These are phyloP conservation scores for Catonia carolina DNA, from an alignment of 2,888 invertebrate genomes.

Conservation along the genomic window DNA sequence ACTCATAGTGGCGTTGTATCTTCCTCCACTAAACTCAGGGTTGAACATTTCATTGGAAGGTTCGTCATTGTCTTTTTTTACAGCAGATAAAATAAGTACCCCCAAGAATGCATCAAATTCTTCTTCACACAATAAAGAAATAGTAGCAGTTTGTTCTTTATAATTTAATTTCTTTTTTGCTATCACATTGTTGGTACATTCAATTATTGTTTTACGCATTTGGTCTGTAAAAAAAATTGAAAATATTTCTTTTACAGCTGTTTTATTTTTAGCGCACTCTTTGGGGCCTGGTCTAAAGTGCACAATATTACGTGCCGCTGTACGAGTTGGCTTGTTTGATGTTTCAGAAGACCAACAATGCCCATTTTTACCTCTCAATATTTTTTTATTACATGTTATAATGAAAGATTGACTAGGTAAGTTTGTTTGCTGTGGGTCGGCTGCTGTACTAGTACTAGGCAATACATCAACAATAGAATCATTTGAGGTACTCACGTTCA, in stretches of 20 bases:
- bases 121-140: constrained; percentile 10
- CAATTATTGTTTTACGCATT: constrained; percentile 3
- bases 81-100: constrained; percentile 15
- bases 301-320: constrained; percentile 6
- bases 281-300: too few species aligned
- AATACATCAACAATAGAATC: too few species aligned
- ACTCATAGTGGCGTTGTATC: constrained; percentile 23
- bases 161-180: not conserved
- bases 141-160: not conserved
- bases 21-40: constrained; percentile 7
- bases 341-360: constrained; percentile 5
- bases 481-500: not conserved
- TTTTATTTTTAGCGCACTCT: not conserved
- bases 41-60: constrained; percentile 8
- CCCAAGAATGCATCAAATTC: constrained; percentile 16
- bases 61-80: constrained; percentile 16
- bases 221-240: constrained; percentile 5
- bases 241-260: not conserved
- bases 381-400: not conserved
- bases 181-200: not conserved
- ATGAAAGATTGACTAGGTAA: not conserved
- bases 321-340: not conserved
- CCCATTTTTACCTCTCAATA: not conserved
- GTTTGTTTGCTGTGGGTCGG: too few species aligned
- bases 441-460: too few species aligned